Base-by-base conservation (phyloP, 1,140 invertebrate genomes). In the Scaptomyza hsui region DNA sequence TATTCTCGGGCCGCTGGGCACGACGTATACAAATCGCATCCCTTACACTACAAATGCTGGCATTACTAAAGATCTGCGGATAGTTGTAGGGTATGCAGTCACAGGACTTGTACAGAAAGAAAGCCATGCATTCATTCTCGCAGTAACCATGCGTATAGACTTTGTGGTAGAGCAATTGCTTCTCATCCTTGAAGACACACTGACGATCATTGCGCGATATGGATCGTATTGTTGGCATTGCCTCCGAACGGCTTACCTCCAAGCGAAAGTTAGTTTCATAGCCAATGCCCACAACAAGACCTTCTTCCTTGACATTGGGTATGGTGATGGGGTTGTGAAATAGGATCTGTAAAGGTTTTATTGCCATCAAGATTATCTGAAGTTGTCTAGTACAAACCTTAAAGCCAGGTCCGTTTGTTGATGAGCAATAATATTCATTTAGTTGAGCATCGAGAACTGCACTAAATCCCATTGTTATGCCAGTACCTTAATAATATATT, bases 391-490 rank as follows among this genome's bases (percentile, higher is more conserved):
- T 18, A 13, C 44, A 7, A 3, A 96, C 95, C 92, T 96, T 96
- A 77, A 96, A 96, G 3, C 96, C 96, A n/a, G 93, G 92, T 69
- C 95, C 95, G 72, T 94, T 94, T 0, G 95, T 95, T 0, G 95
- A 95, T 2, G 95, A 95, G 68, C 96, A 96, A 82, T 94, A 96
- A 82, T 97, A 97, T 72, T 96, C 94, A 6, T 93, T 92, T 0
- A 95, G 53, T 57, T 95, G 93, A 1, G 94, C 94, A 91, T 96
- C 94, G 4, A 96, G 79, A 1, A 95, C 92, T 9, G 96, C 78
- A 5, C 94, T 94, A 35, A 96, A 89, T 0, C 95, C 96, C 41
- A 95, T 93, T 72, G 93, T 93, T 9, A 93, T 93, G 13, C 96
- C 95, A 49, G 94, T 93, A 21, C 95, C 95, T 79, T 5, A 3